Percentiles rank a stretch among this genome's conserved stretches.
Conservation (phyloP, 2,888 invertebrate genomes). For the Hololepta plana region DNA sequence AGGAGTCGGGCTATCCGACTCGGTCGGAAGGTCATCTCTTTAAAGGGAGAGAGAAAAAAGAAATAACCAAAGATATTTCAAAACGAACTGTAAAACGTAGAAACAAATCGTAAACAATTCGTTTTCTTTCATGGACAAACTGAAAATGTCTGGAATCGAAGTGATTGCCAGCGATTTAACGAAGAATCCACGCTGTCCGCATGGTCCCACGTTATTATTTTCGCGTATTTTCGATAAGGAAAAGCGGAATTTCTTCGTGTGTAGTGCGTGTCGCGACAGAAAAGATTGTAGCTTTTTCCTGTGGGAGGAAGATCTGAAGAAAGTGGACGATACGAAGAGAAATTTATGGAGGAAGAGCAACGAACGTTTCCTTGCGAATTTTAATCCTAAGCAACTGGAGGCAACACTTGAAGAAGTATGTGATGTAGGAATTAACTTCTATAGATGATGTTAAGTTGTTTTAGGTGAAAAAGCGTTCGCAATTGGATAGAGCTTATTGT, state of each 20-base stretch:
- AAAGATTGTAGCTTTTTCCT: constrained; percentile 59
- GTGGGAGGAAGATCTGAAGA: constrained; percentile 29
- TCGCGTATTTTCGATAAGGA: constrained; percentile 23
- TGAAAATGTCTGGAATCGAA: too few relatives aligned
- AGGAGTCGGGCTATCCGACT: too few relatives aligned
- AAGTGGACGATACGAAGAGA: constrained; percentile 23
- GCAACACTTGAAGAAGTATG: constrained; percentile 32
- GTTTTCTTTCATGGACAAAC: too few relatives aligned
- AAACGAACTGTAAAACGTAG: too few relatives aligned
- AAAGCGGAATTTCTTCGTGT: constrained; percentile 51
- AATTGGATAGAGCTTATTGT: constrained; percentile 40
- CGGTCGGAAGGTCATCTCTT: too few relatives aligned
- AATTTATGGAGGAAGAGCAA: too few relatives aligned
- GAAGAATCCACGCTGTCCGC: constrained; percentile 50
- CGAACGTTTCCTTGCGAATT: too few relatives aligned
- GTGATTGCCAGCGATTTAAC: too few relatives aligned
- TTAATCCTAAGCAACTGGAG: constrained; percentile 31
- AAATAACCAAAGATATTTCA: too few relatives aligned
- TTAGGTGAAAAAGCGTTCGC: constrained; percentile 28
- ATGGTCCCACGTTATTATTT: constrained; percentile 63
- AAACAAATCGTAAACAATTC: too few relatives aligned
- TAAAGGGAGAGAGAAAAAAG: too few relatives aligned
- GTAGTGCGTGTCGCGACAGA: constrained; percentile 66
- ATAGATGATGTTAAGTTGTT: constrained; percentile 9
- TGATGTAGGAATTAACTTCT: constrained; percentile 6